Conservation (phyloP, 1,140 invertebrate species). For the Halictus rubicundus region DNA sequence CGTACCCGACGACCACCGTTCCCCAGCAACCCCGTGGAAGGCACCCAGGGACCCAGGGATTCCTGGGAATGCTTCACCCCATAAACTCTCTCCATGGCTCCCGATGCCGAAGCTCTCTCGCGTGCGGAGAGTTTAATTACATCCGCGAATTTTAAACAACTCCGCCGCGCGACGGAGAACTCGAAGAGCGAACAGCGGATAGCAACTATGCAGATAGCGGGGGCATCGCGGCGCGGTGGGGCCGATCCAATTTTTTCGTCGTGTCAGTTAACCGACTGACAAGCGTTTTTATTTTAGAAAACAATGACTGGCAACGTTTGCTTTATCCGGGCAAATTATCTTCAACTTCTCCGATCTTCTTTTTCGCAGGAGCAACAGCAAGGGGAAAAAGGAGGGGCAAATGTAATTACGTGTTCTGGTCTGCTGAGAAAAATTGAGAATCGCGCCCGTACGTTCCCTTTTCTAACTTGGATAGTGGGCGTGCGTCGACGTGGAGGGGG, state of each 20-base stretch:
- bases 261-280: neutral
- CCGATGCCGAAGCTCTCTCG: neutral
- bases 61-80: conserved; percentile 28
- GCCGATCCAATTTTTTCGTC: neutral
- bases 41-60: conserved; percentile 17
- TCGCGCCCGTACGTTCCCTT: neutral
- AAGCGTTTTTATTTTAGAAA: neutral
- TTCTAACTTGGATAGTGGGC: conserved; percentile 18
- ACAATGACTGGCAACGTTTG: neutral
- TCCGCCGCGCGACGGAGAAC: neutral
- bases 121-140: neutral
- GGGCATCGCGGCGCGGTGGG: too few relatives aligned
- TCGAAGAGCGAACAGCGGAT: neutral
- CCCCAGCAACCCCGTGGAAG: conserved; percentile 63
- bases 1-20: conserved; percentile 65
- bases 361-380: too few relatives aligned
- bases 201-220: neutral
- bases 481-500: conserved; percentile 1
- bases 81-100: neutral
- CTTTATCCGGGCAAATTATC: neutral
- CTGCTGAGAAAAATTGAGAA: neutral
- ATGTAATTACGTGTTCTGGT: neutral
- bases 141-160: neutral
- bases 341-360: neutral
- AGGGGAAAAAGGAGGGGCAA: too few relatives aligned